Percentiles rank a stretch among this genome's conserved stretches.
phyloP scores from a whole-genome alignment of 2,113 vertebrate genomes.

The Phalacrocorax carbo region DNA sequence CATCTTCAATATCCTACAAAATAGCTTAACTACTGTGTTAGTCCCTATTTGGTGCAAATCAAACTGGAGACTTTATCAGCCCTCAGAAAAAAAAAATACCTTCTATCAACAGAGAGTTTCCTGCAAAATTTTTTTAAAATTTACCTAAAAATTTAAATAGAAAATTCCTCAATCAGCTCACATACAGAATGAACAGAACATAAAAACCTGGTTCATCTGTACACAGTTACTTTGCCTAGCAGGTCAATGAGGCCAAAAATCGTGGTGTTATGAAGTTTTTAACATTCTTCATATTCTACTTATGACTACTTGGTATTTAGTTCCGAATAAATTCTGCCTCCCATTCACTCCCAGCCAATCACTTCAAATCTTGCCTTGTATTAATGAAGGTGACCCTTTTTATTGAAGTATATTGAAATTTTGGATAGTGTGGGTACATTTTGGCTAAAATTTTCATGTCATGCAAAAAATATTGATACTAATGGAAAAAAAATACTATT shows the following conservation, averaged over 20 bases:
- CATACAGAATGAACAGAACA: neutral
- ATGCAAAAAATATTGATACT: neutral
- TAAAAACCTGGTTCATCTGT: neutral
- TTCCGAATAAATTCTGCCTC: neutral
- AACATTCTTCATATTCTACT: neutral
- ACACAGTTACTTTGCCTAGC: neutral
- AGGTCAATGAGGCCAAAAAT: neutral
- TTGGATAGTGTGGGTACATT: neutral
- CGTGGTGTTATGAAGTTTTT: neutral
- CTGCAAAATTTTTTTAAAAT: neutral
- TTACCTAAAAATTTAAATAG: neutral
- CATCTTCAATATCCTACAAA: neutral
- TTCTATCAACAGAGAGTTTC: neutral
- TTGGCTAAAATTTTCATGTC: neutral
- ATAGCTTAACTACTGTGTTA: neutral
- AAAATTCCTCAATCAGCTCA: neutral
- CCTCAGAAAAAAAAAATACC: neutral
- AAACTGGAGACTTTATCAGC: neutral
- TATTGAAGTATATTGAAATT: neutral
- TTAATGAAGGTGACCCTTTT: neutral
- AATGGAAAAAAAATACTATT: neutral
- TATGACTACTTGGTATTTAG: neutral
- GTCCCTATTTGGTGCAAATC: neutral
- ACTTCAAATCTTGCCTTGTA: neutral
- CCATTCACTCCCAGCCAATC: neutral